phyloP scores from a whole-genome alignment of 2,888 invertebrate genomes.

The Nemurella pictetii region DNA sequence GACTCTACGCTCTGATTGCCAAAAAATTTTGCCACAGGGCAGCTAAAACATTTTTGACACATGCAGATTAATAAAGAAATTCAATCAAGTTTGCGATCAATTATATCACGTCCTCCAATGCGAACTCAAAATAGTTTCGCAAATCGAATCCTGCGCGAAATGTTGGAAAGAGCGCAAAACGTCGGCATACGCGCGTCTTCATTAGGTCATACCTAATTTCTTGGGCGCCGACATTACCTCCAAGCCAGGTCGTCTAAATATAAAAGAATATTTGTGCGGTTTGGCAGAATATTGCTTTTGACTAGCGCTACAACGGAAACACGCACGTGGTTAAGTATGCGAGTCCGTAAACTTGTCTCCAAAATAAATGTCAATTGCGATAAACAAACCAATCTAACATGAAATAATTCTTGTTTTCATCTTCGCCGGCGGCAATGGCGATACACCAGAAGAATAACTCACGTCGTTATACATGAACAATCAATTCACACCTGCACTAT shows the following conservation, averaged over 20 bases:
- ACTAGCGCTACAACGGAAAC: background rate
- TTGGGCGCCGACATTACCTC: slow-evolving; percentile 6
- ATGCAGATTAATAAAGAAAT: background rate
- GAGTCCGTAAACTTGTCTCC: background rate
- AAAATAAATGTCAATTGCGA: background rate
- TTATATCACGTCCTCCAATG: background rate
- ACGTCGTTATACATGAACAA: background rate
- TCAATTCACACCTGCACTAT: background rate
- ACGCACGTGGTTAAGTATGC: background rate
- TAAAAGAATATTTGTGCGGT: background rate
- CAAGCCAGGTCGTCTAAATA: background rate
- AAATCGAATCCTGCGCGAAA: background rate
- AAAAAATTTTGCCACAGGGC: background rate
- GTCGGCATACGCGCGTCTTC: background rate
- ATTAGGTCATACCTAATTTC: slow-evolving; percentile 21
- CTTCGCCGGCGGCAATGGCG: too few species aligned
- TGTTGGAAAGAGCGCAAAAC: slow-evolving; percentile 9
- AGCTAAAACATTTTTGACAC: background rate
- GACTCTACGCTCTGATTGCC: background rate
- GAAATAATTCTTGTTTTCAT: too few species aligned
- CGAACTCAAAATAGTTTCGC: background rate
- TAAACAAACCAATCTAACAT: background rate
- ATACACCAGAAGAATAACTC: background rate
- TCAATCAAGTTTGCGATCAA: background rate
- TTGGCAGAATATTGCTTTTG: background rate